Percentiles rank a stretch among this genome's conserved stretches.
These are phyloP conservation scores for Nerophis ophidion DNA, from an alignment of 2,113 vertebrate genomes.

Conservation along the genomic window DNA sequence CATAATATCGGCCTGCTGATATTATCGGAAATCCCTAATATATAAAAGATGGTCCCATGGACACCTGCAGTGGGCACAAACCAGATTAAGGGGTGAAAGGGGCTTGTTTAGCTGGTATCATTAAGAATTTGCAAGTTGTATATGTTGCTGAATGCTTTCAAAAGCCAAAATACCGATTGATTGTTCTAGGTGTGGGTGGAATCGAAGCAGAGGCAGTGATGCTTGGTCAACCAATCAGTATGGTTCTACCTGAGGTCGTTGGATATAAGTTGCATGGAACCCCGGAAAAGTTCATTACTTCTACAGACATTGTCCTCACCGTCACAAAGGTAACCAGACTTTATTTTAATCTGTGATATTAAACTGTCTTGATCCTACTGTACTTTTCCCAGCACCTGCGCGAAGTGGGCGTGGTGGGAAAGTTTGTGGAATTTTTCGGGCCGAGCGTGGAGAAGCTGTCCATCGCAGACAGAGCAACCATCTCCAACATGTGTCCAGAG, in stretches of 20 bases:
- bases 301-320: constrained; percentile 96
- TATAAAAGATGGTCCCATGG: too few relatives aligned
- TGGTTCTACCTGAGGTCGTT: constrained; percentile 95
- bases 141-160: too few relatives aligned
- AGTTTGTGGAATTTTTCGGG: constrained; percentile 97
- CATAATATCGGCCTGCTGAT: too few relatives aligned
- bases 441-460: constrained; percentile 88
- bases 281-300: constrained; percentile 83
- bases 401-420: constrained; percentile 92
- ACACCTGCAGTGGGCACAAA: too few relatives aligned
- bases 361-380: background rate
- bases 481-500: constrained; percentile 98
- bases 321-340: constrained; percentile 84
- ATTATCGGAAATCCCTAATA: too few relatives aligned
- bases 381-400: constrained; percentile 80
- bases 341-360: background rate
- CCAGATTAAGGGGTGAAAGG: too few relatives aligned
- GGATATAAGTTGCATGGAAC: constrained; percentile 83
- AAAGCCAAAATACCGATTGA: too few relatives aligned
- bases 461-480: constrained; percentile 95
- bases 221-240: constrained; percentile 96
- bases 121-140: too few relatives aligned
- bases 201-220: constrained; percentile 99
- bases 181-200: constrained; percentile 85
- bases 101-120: too few relatives aligned